These are phyloP conservation scores for Acronicta alni DNA, from an alignment of 2,888 invertebrate species.

Conservation along the genomic window DNA sequence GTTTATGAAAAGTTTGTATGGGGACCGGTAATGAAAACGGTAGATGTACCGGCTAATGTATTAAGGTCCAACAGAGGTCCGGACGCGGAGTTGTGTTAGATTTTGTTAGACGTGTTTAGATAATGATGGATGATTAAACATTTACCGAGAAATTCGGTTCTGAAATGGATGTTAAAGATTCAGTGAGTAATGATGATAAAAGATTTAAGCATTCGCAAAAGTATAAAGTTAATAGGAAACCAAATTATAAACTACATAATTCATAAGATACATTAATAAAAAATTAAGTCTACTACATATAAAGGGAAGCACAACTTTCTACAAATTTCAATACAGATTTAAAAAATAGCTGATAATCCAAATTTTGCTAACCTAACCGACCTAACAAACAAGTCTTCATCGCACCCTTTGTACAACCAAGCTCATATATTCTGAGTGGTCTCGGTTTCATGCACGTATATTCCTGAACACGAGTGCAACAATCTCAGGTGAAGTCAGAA, in stretches of 20 bases:
- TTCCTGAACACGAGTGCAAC: conserved; percentile 21
- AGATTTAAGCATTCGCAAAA: not conserved
- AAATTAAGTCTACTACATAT: no score
- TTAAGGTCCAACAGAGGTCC: conserved; percentile 57
- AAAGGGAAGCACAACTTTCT: no score
- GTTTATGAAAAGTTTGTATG: conserved; percentile 76
- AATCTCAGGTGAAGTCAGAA: conserved; percentile 34
- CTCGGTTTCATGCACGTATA: conserved; percentile 23
- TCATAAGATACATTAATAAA: no score
- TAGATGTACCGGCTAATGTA: conserved; percentile 59
- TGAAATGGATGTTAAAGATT: conserved; percentile 20
- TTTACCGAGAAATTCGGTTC: conserved; percentile 31
- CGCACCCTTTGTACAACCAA: conserved; percentile 28
- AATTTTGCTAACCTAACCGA: conserved; percentile 19
- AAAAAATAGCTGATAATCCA: conserved; percentile 5
- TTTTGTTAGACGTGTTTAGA: conserved; percentile 61
- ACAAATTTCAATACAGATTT: conserved; percentile 2
- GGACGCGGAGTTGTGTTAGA: conserved; percentile 48
- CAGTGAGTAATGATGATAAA: conserved; percentile 24
- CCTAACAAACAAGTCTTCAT: conserved; percentile 26
- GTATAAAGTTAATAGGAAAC: no score
- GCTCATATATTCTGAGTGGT: conserved; percentile 24
- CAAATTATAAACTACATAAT: no score
- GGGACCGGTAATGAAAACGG: conserved; percentile 74
- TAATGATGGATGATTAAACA: conserved; percentile 63